Percentiles rank a stretch among this genome's conserved stretches.
phyloP scores from a whole-genome alignment of 2,113 vertebrate species.

The Lonchura striata region DNA sequence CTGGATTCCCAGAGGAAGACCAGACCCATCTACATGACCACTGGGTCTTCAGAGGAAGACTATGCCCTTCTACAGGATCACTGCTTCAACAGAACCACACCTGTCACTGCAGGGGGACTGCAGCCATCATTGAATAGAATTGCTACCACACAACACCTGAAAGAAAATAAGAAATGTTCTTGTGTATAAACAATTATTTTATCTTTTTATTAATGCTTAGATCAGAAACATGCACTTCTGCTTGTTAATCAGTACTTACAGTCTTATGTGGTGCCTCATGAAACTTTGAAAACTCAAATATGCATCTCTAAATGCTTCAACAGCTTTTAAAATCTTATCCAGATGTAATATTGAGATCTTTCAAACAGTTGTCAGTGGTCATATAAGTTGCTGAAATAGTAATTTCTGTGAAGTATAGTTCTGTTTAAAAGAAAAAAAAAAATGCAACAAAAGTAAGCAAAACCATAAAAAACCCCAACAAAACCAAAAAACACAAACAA shows the following conservation, averaged over 20 bases:
- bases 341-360: neutral
- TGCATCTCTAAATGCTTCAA: neutral
- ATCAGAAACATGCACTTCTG: neutral
- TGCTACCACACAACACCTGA: neutral
- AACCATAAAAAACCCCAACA: fast-evolving
- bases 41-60: neutral
- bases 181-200: neutral
- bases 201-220: neutral
- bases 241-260: neutral
- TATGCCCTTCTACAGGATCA: neutral
- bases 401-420: neutral
- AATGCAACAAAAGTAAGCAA: neutral
- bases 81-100: neutral
- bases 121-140: neutral
- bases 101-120: neutral
- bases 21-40: neutral
- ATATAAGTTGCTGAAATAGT: neutral
- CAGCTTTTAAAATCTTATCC: neutral
- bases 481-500: neutral
- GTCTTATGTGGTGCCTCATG: neutral
- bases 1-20: neutral
- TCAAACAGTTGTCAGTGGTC: neutral
- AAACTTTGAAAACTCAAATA: neutral
- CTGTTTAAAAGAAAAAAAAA: neutral
- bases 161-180: neutral